These are phyloP conservation scores for Cotesia typhae DNA, from an alignment of 1,140 invertebrate species.

Conservation along the genomic window DNA sequence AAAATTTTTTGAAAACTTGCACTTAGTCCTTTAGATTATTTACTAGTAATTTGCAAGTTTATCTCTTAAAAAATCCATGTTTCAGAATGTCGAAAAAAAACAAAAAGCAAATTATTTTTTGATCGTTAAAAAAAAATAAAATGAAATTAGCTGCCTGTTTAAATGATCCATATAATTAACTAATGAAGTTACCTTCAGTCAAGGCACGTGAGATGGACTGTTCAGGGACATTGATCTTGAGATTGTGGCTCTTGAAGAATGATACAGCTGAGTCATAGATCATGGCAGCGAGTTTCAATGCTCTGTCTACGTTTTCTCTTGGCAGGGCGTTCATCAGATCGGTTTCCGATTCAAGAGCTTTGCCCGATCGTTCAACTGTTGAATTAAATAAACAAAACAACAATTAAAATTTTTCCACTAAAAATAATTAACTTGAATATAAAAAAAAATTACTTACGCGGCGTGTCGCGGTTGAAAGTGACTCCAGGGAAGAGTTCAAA, in stretches of 20 bases:
- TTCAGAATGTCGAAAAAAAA: conserved; percentile 5
- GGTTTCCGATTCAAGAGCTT: conserved; percentile 65
- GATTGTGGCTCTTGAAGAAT: conserved; percentile 69
- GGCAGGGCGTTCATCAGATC: conserved; percentile 66
- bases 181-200: conserved; percentile 68
- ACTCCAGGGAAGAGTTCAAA: conserved; percentile 70
- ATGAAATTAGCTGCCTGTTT: too few relatives aligned
- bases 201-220: conserved; percentile 68
- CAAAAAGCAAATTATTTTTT: conserved; percentile 15
- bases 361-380: conserved; percentile 62
- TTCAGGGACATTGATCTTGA: conserved; percentile 70
- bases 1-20: too few relatives aligned
- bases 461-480: conserved; percentile 65
- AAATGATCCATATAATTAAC: too few relatives aligned
- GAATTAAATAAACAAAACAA: conserved; percentile 14
- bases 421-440: conserved; percentile 8
- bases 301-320: conserved; percentile 63
- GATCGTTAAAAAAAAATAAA: too few relatives aligned
- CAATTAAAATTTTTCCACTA: conserved; percentile 7
- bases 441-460: conserved; percentile 49
- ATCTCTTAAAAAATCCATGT: too few relatives aligned
- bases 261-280: conserved; percentile 66
- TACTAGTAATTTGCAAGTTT: too few relatives aligned
- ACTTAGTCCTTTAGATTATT: too few relatives aligned
- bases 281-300: conserved; percentile 66